A percentile compares a stretch with the other conserved stretches of the same genome.
phyloP scores from a whole-genome alignment of 2,113 vertebrate genomes.

The Pteronura brasiliensis region DNA sequence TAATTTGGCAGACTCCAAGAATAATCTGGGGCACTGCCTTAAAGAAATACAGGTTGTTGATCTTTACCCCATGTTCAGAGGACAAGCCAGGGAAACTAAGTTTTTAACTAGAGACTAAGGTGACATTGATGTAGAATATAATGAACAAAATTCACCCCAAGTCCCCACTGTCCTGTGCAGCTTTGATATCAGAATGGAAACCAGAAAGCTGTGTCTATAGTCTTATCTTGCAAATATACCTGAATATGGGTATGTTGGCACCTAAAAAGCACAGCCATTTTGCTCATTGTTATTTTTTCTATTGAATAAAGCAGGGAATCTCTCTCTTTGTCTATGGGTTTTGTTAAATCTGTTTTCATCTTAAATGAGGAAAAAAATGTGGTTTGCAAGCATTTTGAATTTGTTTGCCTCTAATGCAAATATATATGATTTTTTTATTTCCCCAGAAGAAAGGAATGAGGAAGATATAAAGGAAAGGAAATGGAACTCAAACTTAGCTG shows the following conservation, averaged over 20 bases:
- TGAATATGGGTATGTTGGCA: not conserved
- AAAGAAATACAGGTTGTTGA: not conserved
- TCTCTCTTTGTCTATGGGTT: not conserved
- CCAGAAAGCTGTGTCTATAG: not conserved
- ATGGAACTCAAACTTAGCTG: not conserved
- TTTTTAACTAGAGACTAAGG: not conserved
- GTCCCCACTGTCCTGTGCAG: too few species aligned
- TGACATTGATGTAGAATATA: not conserved
- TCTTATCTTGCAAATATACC: not conserved
- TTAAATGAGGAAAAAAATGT: slow-evolving; percentile 3
- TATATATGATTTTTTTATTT: not conserved
- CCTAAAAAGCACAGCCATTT: not conserved
- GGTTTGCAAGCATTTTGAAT: slow-evolving; percentile 27
- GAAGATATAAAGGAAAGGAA: not conserved
- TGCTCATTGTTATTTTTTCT: not conserved
- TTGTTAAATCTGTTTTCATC: slow-evolving; percentile 7
- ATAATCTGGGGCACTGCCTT: not conserved
- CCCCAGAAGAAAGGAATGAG: not conserved
- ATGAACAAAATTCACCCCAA: not conserved
- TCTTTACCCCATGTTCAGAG: not conserved
- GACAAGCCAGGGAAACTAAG: not conserved
- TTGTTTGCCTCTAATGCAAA: not conserved
- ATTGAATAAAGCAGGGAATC: not conserved
- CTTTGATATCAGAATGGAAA: not conserved
- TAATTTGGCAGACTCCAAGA: not conserved